phyloP scores from a whole-genome alignment of 2,113 vertebrate species.

The Mungos mungo region DNA sequence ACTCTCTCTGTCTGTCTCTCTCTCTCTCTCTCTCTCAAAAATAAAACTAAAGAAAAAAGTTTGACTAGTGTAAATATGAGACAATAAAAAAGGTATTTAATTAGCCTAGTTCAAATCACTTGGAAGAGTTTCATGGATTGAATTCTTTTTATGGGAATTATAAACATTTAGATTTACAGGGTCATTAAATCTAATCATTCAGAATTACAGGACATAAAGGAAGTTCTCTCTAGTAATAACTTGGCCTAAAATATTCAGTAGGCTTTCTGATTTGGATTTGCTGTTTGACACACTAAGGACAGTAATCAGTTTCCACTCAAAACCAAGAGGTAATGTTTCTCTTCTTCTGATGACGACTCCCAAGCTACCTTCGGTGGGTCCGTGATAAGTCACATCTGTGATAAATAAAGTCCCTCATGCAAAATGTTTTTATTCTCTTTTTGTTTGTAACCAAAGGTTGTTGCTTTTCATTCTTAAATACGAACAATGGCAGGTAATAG shows the following conservation, averaged over 20 bases:
- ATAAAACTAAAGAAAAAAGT: background rate
- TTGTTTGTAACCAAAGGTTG: background rate
- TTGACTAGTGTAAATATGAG: constrained; percentile 27
- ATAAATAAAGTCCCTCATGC: background rate
- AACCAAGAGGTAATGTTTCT: background rate
- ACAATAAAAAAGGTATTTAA: background rate
- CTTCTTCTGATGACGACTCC: background rate
- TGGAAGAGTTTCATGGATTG: constrained; percentile 8
- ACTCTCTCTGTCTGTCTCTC: too few relatives aligned
- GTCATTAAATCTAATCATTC: background rate
- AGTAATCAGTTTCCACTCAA: background rate
- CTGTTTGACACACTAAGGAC: background rate
- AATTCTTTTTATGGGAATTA: background rate
- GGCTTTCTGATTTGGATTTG: background rate
- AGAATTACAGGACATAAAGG: background rate
- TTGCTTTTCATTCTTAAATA: constrained; percentile 15
- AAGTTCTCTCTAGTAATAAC: background rate
- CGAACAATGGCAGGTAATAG: background rate
- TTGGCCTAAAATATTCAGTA: background rate
- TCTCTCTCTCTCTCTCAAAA: too few relatives aligned
- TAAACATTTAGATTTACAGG: background rate
- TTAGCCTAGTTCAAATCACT: constrained; percentile 13
- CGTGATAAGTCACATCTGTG: background rate
- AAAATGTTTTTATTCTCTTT: background rate
- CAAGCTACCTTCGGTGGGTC: background rate